Base-by-base conservation (phyloP, 2,113 vertebrate species). In the Mionectes macconnelli region DNA sequence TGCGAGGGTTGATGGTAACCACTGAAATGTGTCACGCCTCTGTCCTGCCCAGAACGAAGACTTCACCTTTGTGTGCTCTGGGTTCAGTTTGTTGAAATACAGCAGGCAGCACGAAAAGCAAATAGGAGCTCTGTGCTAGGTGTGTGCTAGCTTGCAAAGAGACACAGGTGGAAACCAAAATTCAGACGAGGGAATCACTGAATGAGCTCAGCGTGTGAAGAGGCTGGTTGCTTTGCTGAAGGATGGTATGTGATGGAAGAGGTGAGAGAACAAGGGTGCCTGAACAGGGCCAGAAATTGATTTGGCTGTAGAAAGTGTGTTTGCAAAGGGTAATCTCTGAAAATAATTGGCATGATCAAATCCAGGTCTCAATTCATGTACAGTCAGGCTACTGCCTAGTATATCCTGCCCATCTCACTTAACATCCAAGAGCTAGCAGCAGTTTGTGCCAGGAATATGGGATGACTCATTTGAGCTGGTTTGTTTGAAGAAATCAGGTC, bases 401-500 rank as follows among this genome's bases (percentile, higher is more conserved):
- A 4, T 73, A 44, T 47, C 74, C 74, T 95, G 69, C 69, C 50
- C 59, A 18, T 74, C 78, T 77, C 49, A 53, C 28, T 93, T 87
- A 90, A 74, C 60, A 69, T 69, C 83, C 64, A 49, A 39, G 86
- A 87, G 50, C 60, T 33, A 85, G 60, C 89, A 88, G 83, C 64
- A 74, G 69, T 49, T 78, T 66, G 82, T 94, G 95, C 89, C 82
- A 84, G 78, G 89, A 96, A 90, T 92, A 75, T 19, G 40, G 28
- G 78, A 74, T 74, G 78, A 90, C 18, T 94, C 89, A 78, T 82
- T 47, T 84, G 86, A 95, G 82, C 64, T 78, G 78, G 47, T 77
- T 84, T 84, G 55, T 87, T 92, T 92, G 78, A 92, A 82, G 83
- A 90, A 87, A 78, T 57, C 2, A 1, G 60, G 60, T 78, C 45